Evolutionary conservation across 2,888 invertebrate genomes (phyloP).

Genomic region (Oscheius onirici): DNA sequence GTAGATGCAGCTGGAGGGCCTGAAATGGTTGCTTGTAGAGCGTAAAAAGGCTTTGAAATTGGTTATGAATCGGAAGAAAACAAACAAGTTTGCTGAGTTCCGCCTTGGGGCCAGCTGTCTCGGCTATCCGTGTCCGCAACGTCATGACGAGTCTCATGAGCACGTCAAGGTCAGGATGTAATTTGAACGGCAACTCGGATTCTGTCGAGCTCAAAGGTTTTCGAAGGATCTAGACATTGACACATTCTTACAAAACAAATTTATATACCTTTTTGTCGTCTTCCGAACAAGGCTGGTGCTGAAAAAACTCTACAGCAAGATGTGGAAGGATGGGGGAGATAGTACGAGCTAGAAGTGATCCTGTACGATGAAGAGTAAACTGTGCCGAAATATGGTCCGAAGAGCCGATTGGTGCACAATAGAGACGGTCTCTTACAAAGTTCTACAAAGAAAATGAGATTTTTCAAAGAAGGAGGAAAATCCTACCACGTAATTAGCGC

Average conservation of each 20-base stretch:
- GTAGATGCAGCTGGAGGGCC: constrained; percentile 9
- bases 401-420: constrained; percentile 56
- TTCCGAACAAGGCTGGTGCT: constrained; percentile 48
- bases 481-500: constrained; percentile 48
- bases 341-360: constrained; percentile 41
- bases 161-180: constrained; percentile 29
- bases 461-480: not conserved
- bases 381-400: constrained; percentile 60
- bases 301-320: constrained; percentile 59
- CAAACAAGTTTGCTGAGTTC: constrained; percentile 47
- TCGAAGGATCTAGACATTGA: constrained; percentile 21
- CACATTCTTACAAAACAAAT: not conserved
- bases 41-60: too few relatives aligned
- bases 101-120: constrained; percentile 44
- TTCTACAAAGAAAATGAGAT: constrained; percentile 53
- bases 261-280: constrained; percentile 35
- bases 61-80: not conserved
- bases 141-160: constrained; percentile 33
- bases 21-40: too few relatives aligned
- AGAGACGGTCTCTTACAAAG: constrained; percentile 66
- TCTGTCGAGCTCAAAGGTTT: not conserved
- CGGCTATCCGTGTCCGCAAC: constrained; percentile 38
- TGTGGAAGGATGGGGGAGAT: constrained; percentile 69
- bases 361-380: constrained; percentile 51
- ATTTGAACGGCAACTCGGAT: constrained; percentile 1